phyloP scores from a whole-genome alignment of 2,797 vertebrate species.

The Poeciliopsis paucimaculata region DNA sequence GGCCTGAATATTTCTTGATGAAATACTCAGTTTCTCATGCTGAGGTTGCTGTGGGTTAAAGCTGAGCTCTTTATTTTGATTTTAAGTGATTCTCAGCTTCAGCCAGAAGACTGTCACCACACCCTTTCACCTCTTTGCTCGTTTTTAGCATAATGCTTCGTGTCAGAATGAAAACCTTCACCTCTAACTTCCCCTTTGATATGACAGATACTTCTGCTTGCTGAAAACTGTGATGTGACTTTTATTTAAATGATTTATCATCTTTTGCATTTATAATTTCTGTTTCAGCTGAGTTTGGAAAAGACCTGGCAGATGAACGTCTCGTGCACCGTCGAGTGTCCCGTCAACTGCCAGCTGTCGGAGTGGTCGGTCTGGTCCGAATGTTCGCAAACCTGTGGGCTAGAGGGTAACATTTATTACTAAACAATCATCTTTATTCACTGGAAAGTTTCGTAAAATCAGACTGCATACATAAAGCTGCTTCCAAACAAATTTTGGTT shows the following conservation, averaged over 20 bases:
- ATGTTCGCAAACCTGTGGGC: slow-evolving; percentile 92
- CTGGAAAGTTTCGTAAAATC: not conserved
- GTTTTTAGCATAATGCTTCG: slow-evolving; percentile 54
- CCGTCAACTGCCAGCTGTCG: slow-evolving; percentile 95
- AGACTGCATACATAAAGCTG: not conserved
- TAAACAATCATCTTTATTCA: not conserved
- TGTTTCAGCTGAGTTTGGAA: slow-evolving; percentile 84
- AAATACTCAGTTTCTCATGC: slow-evolving; percentile 58
- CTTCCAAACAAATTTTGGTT: not conserved
- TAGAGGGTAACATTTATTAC: slow-evolving; percentile 83
- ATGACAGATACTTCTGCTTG: slow-evolving; percentile 6
- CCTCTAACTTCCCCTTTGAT: slow-evolving; percentile 30
- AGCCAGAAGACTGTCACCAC: slow-evolving; percentile 61
- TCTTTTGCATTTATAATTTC: slow-evolving; percentile 1
- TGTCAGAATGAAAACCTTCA: slow-evolving; percentile 41
- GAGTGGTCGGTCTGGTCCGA: slow-evolving; percentile 95
- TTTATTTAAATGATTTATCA: not conserved
- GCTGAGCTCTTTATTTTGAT: slow-evolving; percentile 58
- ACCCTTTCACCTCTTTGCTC: slow-evolving; percentile 57
- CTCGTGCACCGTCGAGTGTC: slow-evolving; percentile 94
- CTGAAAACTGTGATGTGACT: not conserved
- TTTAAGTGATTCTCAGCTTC: slow-evolving; percentile 69
- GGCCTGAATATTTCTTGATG: slow-evolving; percentile 40
- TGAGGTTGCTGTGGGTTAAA: slow-evolving; percentile 52
- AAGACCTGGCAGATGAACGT: slow-evolving; percentile 95